These are phyloP conservation scores for Chloropsis hardwickii DNA, from an alignment of 2,113 vertebrate species.

Conservation along the genomic window DNA sequence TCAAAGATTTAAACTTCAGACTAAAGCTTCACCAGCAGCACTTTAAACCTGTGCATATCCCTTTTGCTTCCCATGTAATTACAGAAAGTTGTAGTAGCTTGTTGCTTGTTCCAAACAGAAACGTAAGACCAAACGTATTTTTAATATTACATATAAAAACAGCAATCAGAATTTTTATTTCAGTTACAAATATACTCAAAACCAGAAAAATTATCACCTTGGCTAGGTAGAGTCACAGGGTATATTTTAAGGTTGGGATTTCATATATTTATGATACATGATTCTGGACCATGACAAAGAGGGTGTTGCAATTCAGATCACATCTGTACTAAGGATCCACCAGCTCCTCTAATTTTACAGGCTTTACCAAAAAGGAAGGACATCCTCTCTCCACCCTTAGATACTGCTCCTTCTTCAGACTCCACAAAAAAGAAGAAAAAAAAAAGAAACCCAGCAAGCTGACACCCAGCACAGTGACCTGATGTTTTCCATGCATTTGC, in stretches of 20 bases:
- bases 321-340: background rate
- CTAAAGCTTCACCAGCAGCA: background rate
- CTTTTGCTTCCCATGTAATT: background rate
- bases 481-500: conserved; percentile 50
- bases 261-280: rapidly evolving
- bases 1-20: background rate
- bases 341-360: background rate
- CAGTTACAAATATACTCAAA: background rate
- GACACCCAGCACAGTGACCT: conserved; percentile 21
- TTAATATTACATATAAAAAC: background rate
- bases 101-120: background rate
- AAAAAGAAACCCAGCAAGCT: background rate
- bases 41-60: background rate
- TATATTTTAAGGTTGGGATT: background rate
- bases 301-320: background rate
- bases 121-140: background rate
- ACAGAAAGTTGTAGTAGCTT: background rate
- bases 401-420: background rate
- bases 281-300: background rate
- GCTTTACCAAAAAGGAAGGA: conserved; percentile 45
- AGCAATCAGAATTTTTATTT: background rate
- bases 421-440: background rate
- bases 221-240: background rate
- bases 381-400: conserved; percentile 41
- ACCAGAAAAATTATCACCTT: background rate